phyloP scores from a whole-genome alignment of 2,113 vertebrate genomes.

The Todiramphus chloris region DNA sequence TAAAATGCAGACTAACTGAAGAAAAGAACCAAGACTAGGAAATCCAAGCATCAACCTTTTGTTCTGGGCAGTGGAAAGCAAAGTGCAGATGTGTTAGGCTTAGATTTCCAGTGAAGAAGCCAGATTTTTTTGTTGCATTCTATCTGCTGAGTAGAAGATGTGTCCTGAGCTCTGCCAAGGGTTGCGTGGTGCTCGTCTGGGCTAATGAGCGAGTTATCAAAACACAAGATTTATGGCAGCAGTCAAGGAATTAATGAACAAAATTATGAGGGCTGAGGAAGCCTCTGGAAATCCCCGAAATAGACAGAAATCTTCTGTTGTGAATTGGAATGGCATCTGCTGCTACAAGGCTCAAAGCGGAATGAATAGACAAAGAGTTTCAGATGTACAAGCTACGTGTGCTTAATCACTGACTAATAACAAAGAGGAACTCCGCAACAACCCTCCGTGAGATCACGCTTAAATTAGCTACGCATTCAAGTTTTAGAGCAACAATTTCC shows the following conservation, averaged over 20 bases:
- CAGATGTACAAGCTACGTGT: slow-evolving; percentile 19
- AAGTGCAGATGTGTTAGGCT: background rate
- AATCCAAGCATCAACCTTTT: background rate
- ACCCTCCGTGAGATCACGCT: slow-evolving; percentile 5
- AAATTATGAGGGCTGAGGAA: slow-evolving; percentile 20
- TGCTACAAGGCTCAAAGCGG: slow-evolving; percentile 22
- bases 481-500: slow-evolving; percentile 52
- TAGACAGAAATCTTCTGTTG: slow-evolving; percentile 27
- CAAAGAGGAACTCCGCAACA: slow-evolving; percentile 40
- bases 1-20: background rate
- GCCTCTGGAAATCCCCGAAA: slow-evolving; percentile 11
- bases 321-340: slow-evolving; percentile 33
- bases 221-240: slow-evolving; percentile 15
- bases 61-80: background rate
- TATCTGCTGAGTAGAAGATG: background rate
- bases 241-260: slow-evolving; percentile 30
- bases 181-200: background rate
- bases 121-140: background rate
- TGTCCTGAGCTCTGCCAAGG: background rate
- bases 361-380: slow-evolving; percentile 59
- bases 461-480: slow-evolving; percentile 60
- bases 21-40: background rate
- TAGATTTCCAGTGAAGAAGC: background rate
- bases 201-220: slow-evolving; percentile 46
- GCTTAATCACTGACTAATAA: slow-evolving; percentile 53